These are phyloP conservation scores for Ophioninae sp. DNA, from an alignment of 2,888 invertebrate genomes.

Conservation along the genomic window DNA sequence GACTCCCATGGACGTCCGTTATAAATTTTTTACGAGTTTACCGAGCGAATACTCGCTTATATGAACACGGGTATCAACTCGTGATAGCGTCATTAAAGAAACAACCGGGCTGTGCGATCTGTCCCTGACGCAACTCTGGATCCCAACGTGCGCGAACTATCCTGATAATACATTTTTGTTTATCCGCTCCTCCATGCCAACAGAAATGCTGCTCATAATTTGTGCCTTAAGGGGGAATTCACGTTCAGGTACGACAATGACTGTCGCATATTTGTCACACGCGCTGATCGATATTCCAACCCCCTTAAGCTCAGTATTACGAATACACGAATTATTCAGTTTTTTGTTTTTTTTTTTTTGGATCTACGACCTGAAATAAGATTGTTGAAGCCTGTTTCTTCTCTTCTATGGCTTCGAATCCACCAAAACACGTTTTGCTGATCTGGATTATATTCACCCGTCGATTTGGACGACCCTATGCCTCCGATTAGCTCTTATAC, in stretches of 20 bases:
- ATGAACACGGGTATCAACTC: conserved; percentile 45
- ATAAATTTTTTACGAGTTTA: conserved; percentile 58
- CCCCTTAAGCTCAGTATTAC: not conserved
- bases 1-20: conserved; percentile 19
- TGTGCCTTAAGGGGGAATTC: conserved; percentile 6
- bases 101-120: conserved; percentile 4
- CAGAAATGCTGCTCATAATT: conserved; percentile 31
- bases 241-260: conserved; percentile 11
- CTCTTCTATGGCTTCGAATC: conserved; percentile 62
- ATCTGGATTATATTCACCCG: conserved; percentile 28
- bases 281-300: not conserved
- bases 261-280: not conserved
- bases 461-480: not conserved
- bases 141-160: conserved; percentile 44
- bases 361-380: conserved; percentile 13
- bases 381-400: conserved; percentile 41
- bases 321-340: too few relatives aligned
- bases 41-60: conserved; percentile 38
- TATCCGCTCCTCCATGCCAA: conserved; percentile 18
- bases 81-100: conserved; percentile 24
- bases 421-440: not conserved
- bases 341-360: not conserved
- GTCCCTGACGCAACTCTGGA: conserved; percentile 35
- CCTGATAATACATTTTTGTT: conserved; percentile 36
- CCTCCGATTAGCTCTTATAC: not conserved